Conservation (phyloP, 2,888 invertebrate genomes). For the Gari tellinella region DNA sequence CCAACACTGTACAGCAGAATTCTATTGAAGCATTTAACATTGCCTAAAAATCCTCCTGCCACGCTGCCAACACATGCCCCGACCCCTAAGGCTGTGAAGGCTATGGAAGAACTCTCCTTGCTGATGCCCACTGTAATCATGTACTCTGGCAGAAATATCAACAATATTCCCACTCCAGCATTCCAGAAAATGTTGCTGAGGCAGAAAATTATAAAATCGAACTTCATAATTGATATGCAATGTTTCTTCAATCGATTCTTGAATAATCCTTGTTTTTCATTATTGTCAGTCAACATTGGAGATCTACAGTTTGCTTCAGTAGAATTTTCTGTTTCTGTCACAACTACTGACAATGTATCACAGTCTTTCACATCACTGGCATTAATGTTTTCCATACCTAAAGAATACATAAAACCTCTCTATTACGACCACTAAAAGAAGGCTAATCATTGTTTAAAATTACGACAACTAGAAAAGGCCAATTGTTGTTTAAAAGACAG, state of each 20-base stretch:
- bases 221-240: slow-evolving; percentile 47
- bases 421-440: too few relatives aligned
- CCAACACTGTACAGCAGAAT: slow-evolving; percentile 65
- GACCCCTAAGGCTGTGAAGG: slow-evolving; percentile 64
- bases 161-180: slow-evolving; percentile 63
- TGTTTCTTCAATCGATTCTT: slow-evolving; percentile 26
- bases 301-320: too few relatives aligned
- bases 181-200: slow-evolving; percentile 79
- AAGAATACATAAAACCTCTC: too few relatives aligned
- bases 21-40: slow-evolving; percentile 65
- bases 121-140: slow-evolving; percentile 61
- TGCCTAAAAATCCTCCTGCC: slow-evolving; percentile 73
- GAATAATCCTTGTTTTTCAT: too few relatives aligned
- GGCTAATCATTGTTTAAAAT: too few relatives aligned
- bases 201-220: slow-evolving; percentile 73
- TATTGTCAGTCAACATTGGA: too few relatives aligned
- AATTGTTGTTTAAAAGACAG: too few relatives aligned
- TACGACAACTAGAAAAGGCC: too few relatives aligned
- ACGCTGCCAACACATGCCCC: slow-evolving; percentile 73
- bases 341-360: too few relatives aligned
- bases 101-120: slow-evolving; percentile 63
- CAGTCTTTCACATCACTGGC: too few relatives aligned
- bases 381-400: too few relatives aligned
- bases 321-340: too few relatives aligned
- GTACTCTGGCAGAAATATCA: slow-evolving; percentile 72